Evolutionary conservation across 2,888 invertebrate genomes (phyloP), one percentile per base, ranked within the genome.

Genomic region (Lycocerus yunnanus): DNA sequence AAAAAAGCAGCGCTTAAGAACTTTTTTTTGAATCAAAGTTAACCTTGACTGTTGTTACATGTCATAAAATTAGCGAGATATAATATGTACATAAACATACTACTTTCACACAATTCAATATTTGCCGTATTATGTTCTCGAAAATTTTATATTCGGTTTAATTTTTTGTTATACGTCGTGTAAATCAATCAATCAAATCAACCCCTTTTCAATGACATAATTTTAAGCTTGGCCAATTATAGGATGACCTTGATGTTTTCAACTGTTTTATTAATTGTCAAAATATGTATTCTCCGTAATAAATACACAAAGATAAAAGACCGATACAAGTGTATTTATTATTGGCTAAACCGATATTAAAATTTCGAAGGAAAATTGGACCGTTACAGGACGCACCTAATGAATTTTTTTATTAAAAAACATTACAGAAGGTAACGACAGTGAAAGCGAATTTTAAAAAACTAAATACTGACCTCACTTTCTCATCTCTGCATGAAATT

Each of bases 161-260:
- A n/a, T 43, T 27, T 27, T n/a, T 43, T 43, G n/a, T 43, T 43
- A 20, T 8, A 20, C 18, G 18, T 20, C n/a, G 61, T 18, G n/a
- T 16, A 63, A 63, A 63, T 68, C 74, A 68, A 74, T 71, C 74
- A 71, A 74, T 71, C 74, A 43, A 43, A 43, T 43, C 43, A 43
- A 43, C 68, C 58, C 74, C 71, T 68, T 66, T 73, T 66, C 74
- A 71, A 74, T 74, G 71, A 66, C 66, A 73, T 65, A 71, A 74
- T 74, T 70, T 63, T 24, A 59, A 18, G 27, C 59, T 58, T 69
- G 59, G 58, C 73, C 73, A 71, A 74, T 74, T 74, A 71, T 63
- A 61, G 59, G 59, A 59, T 71, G 74, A 74, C 74, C 74, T 74
- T 74, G 71, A 74, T 74, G 68, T 70, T 63, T 66, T 15, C 21